phyloP scores from a whole-genome alignment of 2,888 invertebrate genomes.

The Cenopis cana region DNA sequence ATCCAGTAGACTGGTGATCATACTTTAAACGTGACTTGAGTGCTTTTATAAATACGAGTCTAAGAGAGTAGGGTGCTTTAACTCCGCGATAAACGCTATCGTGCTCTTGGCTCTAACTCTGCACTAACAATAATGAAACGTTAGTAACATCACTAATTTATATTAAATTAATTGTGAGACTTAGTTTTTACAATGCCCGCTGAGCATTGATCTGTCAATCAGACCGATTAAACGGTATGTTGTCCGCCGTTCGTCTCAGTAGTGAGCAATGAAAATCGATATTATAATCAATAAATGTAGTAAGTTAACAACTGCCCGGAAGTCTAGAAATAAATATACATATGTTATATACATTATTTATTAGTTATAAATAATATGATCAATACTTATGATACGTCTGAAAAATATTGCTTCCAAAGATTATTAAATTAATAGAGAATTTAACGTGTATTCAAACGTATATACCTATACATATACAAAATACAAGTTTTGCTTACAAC shows the following conservation, averaged over 20 bases:
- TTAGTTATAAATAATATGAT: slow-evolving; percentile 72
- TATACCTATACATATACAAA: slow-evolving; percentile 15
- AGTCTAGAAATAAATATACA: slow-evolving; percentile 76
- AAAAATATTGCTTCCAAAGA: slow-evolving; percentile 81
- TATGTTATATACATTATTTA: slow-evolving; percentile 80
- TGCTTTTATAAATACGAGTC: slow-evolving; percentile 1
- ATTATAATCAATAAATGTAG: slow-evolving; percentile 58
- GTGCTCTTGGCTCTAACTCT: slow-evolving; percentile 5
- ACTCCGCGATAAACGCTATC: slow-evolving; percentile 1
- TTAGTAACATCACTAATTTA: slow-evolving; percentile 8
- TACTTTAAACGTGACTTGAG: neutral
- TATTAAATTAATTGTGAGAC: neutral
- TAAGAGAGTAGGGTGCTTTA: neutral
- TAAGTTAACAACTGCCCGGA: slow-evolving; percentile 77
- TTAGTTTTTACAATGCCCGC: neutral
- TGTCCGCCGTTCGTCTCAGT: slow-evolving; percentile 3
- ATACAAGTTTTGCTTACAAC: slow-evolving; percentile 50
- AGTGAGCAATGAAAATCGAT: slow-evolving; percentile 4
- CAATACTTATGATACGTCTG: slow-evolving; percentile 77
- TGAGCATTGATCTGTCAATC: neutral
- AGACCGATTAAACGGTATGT: neutral
- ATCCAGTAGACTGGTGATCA: neutral
- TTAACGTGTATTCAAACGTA: slow-evolving; percentile 56
- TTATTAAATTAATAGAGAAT: slow-evolving; percentile 67
- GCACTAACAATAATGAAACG: slow-evolving; percentile 25